Evolutionary conservation across 2,888 invertebrate genomes (phyloP).

Genomic region (Morpho deidamia): DNA sequence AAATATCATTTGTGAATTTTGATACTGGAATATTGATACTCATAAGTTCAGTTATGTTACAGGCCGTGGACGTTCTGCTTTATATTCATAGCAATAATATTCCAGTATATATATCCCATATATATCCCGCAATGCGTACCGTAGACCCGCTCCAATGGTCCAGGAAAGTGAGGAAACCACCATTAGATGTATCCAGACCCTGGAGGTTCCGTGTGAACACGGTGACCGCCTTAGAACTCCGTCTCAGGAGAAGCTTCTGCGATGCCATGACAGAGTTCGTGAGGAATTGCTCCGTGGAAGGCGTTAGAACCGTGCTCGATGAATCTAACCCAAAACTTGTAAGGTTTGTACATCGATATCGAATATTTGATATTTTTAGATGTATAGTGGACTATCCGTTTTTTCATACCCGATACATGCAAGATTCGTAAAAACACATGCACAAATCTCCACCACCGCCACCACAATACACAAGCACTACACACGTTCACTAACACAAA

Average conservation of each 20-base stretch:
- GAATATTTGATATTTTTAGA: no score
- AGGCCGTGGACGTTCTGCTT: background rate
- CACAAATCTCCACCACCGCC: no score
- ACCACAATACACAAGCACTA: no score
- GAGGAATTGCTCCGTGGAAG: slow-evolving; percentile 22
- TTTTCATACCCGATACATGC: no score
- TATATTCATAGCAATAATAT: background rate
- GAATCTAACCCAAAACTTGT: background rate
- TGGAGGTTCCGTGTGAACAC: slow-evolving; percentile 15
- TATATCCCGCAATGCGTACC: slow-evolving; percentile 32
- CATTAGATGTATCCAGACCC: slow-evolving; percentile 16
- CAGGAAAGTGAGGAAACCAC: slow-evolving; percentile 12
- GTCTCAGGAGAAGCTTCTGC: slow-evolving; percentile 27
- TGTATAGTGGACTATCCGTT: no score
- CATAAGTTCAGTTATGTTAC: no score
- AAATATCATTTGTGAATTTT: no score
- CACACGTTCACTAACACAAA: no score
- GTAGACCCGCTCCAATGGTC: slow-evolving; percentile 35
- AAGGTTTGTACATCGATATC: slow-evolving; percentile 9
- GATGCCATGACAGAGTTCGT: slow-evolving; percentile 30
- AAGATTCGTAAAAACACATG: no score
- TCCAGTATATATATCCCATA: background rate
- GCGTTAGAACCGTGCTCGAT: slow-evolving; percentile 7
- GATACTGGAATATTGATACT: no score
- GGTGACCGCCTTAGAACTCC: slow-evolving; percentile 20